Percentiles rank a stretch among this genome's conserved stretches.
Evolutionary conservation across 2,888 invertebrate species (phyloP).

Genomic region (Drosophila rubida): DNA sequence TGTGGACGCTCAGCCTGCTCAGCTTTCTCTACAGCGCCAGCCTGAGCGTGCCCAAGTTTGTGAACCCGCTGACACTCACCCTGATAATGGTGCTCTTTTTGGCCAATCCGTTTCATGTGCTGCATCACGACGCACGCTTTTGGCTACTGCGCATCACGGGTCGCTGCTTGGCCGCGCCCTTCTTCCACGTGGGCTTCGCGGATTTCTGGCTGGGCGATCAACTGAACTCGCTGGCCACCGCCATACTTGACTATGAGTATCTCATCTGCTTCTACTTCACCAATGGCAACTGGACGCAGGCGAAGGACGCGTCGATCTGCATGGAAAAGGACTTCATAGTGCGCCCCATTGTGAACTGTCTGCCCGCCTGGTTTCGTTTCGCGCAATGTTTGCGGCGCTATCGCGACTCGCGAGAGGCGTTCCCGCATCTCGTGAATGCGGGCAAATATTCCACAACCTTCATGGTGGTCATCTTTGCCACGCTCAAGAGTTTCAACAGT

Average conservation of each 20-base stretch:
- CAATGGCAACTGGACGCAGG: conserved; percentile 89
- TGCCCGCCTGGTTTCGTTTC: conserved; percentile 99
- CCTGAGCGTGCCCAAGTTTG: conserved; percentile 95
- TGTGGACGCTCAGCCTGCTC: conserved; percentile 96
- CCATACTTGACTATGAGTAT: conserved; percentile 97
- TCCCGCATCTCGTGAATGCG: conserved; percentile 98
- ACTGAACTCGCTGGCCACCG: conserved; percentile 95
- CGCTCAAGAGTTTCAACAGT: conserved; percentile 88
- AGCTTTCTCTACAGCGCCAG: conserved; percentile 89
- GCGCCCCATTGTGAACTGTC: conserved; percentile 93
- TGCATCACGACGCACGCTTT: conserved; percentile 96
- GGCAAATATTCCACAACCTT: conserved; percentile 99
- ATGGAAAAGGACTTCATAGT: conserved; percentile 90
- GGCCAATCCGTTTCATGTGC: conserved; percentile 95
- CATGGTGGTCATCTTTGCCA: conserved; percentile 94
- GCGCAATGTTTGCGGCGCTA: conserved; percentile 98
- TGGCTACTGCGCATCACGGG: conserved; percentile 96
- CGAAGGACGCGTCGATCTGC: conserved; percentile 87
- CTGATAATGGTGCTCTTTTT: conserved; percentile 93
- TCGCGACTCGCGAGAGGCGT: conserved; percentile 95
- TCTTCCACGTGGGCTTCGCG: conserved; percentile 96
- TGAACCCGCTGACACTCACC: conserved; percentile 94
- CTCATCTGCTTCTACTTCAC: conserved; percentile 95
- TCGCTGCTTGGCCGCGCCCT: conserved; percentile 94
- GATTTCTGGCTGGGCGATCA: conserved; percentile 99